Base-by-base conservation (phyloP, 2,113 vertebrate genomes). In the Embiotoca jacksoni region DNA sequence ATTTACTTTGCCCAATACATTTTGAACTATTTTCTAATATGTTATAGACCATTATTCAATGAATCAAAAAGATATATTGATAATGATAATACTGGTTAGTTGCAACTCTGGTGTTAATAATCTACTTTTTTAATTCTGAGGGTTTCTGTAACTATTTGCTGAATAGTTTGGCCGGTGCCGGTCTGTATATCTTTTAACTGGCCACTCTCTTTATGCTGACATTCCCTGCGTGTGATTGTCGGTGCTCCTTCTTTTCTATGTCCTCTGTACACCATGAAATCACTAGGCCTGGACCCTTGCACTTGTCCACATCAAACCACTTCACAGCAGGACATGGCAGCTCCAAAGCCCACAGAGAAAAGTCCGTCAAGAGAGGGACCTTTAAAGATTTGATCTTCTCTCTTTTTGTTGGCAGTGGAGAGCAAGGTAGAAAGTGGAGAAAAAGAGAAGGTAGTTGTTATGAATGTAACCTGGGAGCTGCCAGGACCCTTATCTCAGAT, bases 401-500 rank as follows among this genome's bases (percentile, higher is more conserved):
- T 66, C 49, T 30, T 68, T 58, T 72, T 56, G 69, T 78, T 47
- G 5, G 35, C 39, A 58, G 44, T 44, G 31, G 11, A 1, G 54
- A 78, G 58, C 37, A 36, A 74, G 46, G 53, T 82, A 55, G 78
- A 86, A 81, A 71, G 68, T 75, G 30, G 60, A 63, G 62, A 72
- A 47, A 37, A 70, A 50, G 73, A 78, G 61, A 67, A 14, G 49
- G 39, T 65, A 75, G 70, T 72, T 78, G 85, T 80, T 75, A 66
- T 82, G 76, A 70, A 83, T 76, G 61, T 70, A 86, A 76, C 77
- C 67, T 62, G 80, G 78, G 82, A 88, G 74, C 89, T 91, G 89
- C 88, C 90, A 84, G 84, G 83, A 69, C 79, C 71, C 79, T 60
- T 68, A 67, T 88, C 86, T 93, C 77, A 91, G 81, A 89, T 88